phyloP scores from a whole-genome alignment of 2,797 vertebrate genomes.

The Melopsittacus undulatus region DNA sequence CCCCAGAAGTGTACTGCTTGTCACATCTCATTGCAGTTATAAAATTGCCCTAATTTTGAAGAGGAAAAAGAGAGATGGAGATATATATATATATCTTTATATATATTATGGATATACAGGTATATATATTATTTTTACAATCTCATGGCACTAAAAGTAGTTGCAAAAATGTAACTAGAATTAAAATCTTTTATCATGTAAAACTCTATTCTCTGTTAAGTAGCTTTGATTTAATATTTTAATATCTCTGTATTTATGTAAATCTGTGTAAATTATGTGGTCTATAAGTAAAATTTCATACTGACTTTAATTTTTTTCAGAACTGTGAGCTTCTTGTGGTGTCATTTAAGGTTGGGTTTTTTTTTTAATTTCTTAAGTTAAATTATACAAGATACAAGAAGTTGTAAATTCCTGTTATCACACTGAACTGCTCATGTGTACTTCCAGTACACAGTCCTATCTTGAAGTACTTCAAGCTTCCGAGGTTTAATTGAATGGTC shows the following conservation, averaged over 20 bases:
- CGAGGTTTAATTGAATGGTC: slow-evolving; percentile 40
- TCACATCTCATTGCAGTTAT: slow-evolving; percentile 71
- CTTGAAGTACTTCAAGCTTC: slow-evolving; percentile 45
- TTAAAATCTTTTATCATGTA: slow-evolving; percentile 32
- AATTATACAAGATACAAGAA: slow-evolving; percentile 40
- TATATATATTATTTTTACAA: slow-evolving; percentile 53
- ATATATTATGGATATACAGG: slow-evolving; percentile 40
- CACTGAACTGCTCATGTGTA: slow-evolving; percentile 46
- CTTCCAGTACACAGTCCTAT: slow-evolving; percentile 24
- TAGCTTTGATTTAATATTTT: slow-evolving; percentile 70
- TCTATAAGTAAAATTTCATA: slow-evolving; percentile 69
- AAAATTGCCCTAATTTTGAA: slow-evolving; percentile 67
- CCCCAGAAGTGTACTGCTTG: slow-evolving; percentile 69
- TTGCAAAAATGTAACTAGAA: slow-evolving; percentile 25
- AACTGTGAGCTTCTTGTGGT: slow-evolving; percentile 63
- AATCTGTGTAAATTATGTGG: slow-evolving; percentile 63
- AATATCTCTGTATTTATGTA: slow-evolving; percentile 70
- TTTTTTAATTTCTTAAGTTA: not conserved
- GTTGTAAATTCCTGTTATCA: slow-evolving; percentile 43
- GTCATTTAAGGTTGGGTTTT: slow-evolving; percentile 48
- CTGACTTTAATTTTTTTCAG: slow-evolving; percentile 62
- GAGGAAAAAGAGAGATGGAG: slow-evolving; percentile 37
- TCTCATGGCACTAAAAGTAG: slow-evolving; percentile 59
- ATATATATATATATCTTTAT: slow-evolving; percentile 24
- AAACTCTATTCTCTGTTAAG: slow-evolving; percentile 63